Evolutionary conservation across 64 coral and sea anemone genomes (phyloP), one percentile per base, ranked within the genome.

Genomic region (Anthopleura sola): DNA sequence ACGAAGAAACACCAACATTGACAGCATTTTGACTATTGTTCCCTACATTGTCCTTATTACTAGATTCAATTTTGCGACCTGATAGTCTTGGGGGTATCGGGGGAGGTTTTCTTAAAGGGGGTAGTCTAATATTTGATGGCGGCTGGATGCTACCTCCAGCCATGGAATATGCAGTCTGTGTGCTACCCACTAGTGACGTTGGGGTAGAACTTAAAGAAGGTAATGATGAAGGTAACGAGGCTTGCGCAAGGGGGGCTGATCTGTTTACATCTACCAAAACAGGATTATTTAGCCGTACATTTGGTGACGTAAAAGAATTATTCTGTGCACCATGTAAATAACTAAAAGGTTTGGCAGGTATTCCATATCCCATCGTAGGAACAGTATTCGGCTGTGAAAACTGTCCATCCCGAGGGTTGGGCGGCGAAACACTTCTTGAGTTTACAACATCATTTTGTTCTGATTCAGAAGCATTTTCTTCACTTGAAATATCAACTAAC

Each of bases 401-500:
- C 14, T 34, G 76, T 79, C 37, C 24, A 38, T 6, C 11, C 37
- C 21, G n/a, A 46, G 37, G 21, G 24, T 8, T 15, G 5, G 76
- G 76, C 2, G 18, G 76, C 10, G 76, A 79, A 21, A 79, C 76
- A 79, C 76, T 79, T 7, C 18, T 79, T 3, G 38, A 47, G 16
- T 38, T 48, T 21, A 33, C 19, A 10, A 79, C 37, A 47, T 23
- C 34, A 31, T 32, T 9, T 26, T n/a, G n/a, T 68, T 49, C 0
- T 40, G 1, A 12, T 80, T n/a, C 40, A 44, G 38, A 49, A 26
- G 6, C 17, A 83, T 31, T 82, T 82, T 82, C 82, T 23, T 34
- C 55, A 83, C 82, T 75, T 48, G 85, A 79, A 54, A 92, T 66
- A 75, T 92, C 80, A 29, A 92, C 85, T 75, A 92, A 77, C 11